phyloP scores from a whole-genome alignment of 2,797 vertebrate species.

The Myotis daubentonii region DNA sequence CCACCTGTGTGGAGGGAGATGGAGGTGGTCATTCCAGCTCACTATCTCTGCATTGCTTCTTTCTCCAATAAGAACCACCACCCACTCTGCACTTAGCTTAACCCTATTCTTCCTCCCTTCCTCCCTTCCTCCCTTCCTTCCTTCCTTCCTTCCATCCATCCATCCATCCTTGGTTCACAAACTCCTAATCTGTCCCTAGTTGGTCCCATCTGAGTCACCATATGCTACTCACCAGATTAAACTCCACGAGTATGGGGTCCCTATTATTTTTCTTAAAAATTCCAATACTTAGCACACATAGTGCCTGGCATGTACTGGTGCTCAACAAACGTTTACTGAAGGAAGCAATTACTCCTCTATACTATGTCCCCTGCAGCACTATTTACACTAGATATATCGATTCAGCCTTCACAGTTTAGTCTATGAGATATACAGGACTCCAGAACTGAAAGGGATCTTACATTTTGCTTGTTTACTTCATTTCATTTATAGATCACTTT shows the following conservation, averaged over 20 bases:
- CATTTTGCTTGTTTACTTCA: slow-evolving; percentile 4
- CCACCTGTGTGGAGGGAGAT: slow-evolving; percentile 88
- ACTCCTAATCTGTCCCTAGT: slow-evolving; percentile 9
- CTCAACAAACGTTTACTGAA: background rate
- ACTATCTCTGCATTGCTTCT: background rate
- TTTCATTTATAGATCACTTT: background rate
- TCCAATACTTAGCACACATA: background rate
- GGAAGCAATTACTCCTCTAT: background rate
- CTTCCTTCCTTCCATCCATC: background rate
- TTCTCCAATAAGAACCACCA: background rate
- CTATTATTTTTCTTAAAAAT: slow-evolving; percentile 51
- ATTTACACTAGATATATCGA: background rate
- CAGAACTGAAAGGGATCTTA: slow-evolving; percentile 21
- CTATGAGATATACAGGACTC: background rate
- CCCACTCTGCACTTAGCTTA: background rate
- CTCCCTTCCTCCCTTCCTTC: background rate
- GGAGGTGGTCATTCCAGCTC: slow-evolving; percentile 46
- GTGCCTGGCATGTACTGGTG: background rate
- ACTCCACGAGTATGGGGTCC: background rate
- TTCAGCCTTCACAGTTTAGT: background rate
- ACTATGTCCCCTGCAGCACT: background rate
- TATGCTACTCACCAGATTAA: background rate
- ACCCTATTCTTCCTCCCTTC: background rate
- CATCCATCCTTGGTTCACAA: background rate
- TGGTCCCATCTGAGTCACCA: background rate